These are phyloP conservation scores for Ceuthmochares aereus DNA, from an alignment of 2,113 vertebrate species.

Conservation along the genomic window DNA sequence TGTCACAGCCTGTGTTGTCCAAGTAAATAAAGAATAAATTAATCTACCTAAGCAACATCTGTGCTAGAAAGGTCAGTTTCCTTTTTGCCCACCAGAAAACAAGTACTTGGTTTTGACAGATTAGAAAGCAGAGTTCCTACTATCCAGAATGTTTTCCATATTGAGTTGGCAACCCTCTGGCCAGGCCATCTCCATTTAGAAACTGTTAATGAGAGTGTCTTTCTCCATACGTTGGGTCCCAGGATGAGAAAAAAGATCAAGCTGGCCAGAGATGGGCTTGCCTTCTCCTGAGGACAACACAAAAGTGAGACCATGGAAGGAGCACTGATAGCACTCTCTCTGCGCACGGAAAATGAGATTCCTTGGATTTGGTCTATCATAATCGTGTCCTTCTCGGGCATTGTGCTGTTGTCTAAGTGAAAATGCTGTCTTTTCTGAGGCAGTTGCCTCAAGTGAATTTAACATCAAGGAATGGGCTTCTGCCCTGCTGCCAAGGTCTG, in stretches of 20 bases:
- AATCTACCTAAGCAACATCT: not conserved
- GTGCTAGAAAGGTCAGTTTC: not conserved
- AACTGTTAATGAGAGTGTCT: not conserved
- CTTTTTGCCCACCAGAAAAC: not conserved
- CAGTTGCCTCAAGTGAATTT: not conserved
- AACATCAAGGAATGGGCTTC: not conserved
- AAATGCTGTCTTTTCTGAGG: not conserved
- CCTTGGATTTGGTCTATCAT: not conserved
- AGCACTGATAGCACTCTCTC: not conserved
- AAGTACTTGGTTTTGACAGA: not conserved
- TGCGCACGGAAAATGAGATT: not conserved
- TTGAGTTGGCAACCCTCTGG: not conserved
- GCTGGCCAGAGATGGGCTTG: not conserved
- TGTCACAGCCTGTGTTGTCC: not conserved
- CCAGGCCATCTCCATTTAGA: not conserved
- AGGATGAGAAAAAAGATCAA: not conserved
- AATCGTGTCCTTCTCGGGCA: rapidly evolving
- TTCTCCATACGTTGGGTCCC: rapidly evolving
- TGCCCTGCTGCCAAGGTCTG: not conserved
- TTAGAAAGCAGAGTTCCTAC: not conserved
- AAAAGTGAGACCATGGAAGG: not conserved
- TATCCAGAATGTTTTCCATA: not conserved
- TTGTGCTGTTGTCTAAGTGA: not conserved
- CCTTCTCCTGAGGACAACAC: not conserved
- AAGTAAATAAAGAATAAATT: not conserved